phyloP scores from a whole-genome alignment of 2,797 vertebrate genomes.

The Nannoperca australis region DNA sequence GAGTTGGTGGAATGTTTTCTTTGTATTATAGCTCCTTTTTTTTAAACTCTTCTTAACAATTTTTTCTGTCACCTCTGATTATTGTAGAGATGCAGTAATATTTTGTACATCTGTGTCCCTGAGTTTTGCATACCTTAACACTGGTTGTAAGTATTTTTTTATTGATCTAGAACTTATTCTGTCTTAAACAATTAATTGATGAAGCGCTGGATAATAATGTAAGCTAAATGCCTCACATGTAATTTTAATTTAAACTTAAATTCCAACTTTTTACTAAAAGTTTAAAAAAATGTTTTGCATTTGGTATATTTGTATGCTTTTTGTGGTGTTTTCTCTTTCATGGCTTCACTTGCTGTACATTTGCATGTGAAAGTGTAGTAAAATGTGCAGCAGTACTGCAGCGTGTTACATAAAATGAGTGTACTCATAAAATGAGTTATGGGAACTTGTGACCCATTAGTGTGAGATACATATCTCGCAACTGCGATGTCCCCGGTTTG shows the following conservation, averaged over 20 bases:
- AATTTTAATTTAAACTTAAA: neutral
- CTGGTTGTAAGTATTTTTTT: conserved; percentile 4
- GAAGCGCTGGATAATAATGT: conserved; percentile 13
- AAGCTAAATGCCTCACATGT: conserved; percentile 12
- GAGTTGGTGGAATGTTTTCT: neutral
- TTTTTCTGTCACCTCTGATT: neutral
- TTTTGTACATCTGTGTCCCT: conserved; percentile 8
- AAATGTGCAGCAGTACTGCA: conserved; percentile 1
- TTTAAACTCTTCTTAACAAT: neutral
- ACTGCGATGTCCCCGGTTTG: conserved; percentile 1
- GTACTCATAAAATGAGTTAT: neutral
- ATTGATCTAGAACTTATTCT: neutral
- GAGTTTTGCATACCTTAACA: neutral
- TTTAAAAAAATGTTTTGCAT: neutral
- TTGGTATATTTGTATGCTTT: neutral
- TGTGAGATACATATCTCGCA: conserved; percentile 13
- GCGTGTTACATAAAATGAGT: neutral
- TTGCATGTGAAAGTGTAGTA: conserved; percentile 21
- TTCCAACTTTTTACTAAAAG: neutral
- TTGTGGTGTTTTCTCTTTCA: neutral
- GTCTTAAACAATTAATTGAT: conserved; percentile 17
- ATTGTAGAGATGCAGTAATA: neutral
- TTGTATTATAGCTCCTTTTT: neutral
- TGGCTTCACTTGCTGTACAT: conserved; percentile 20
- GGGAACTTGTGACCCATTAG: neutral